Evolutionary conservation across 2,888 invertebrate species (phyloP).

Genomic region (Agrotis clavis): DNA sequence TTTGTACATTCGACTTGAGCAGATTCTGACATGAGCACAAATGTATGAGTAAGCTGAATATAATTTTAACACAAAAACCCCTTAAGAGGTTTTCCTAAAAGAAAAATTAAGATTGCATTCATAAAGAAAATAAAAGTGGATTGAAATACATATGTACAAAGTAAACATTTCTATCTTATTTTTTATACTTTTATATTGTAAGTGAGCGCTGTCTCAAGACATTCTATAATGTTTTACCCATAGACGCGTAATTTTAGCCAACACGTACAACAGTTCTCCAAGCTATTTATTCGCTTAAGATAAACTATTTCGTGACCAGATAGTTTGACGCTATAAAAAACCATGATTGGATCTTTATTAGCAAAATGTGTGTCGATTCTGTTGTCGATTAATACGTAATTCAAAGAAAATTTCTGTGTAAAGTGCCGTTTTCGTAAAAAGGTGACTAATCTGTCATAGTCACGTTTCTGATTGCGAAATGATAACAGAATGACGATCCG

Average conservation of each 20-base stretch:
- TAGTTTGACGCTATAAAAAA: conserved; percentile 54
- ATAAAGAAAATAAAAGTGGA: background rate
- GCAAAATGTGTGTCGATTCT: conserved; percentile 62
- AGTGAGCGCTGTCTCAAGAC: background rate
- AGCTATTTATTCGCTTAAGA: conserved; percentile 55
- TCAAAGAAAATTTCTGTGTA: conserved; percentile 60
- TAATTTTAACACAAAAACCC: too few relatives aligned
- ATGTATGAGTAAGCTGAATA: too few relatives aligned
- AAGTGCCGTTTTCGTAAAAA: conserved; percentile 63
- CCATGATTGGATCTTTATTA: conserved; percentile 63
- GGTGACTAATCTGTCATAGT: conserved; percentile 60
- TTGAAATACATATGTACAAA: background rate
- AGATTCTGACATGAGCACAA: background rate
- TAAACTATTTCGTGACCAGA: conserved; percentile 60
- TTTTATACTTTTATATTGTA: background rate
- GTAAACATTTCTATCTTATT: background rate
- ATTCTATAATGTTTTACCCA: conserved; percentile 23
- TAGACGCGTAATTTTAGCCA: conserved; percentile 40
- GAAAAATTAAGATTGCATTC: too few relatives aligned
- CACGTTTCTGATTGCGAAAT: conserved; percentile 65
- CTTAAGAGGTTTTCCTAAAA: too few relatives aligned
- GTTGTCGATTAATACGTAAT: conserved; percentile 63
- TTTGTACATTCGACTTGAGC: too few relatives aligned
- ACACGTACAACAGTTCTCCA: conserved; percentile 45
- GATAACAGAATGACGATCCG: conserved; percentile 54